A percentile compares a stretch with the other conserved stretches of the same genome.
Conservation (phyloP, 2,113 vertebrate genomes). For the Lipotes vexillifer region DNA sequence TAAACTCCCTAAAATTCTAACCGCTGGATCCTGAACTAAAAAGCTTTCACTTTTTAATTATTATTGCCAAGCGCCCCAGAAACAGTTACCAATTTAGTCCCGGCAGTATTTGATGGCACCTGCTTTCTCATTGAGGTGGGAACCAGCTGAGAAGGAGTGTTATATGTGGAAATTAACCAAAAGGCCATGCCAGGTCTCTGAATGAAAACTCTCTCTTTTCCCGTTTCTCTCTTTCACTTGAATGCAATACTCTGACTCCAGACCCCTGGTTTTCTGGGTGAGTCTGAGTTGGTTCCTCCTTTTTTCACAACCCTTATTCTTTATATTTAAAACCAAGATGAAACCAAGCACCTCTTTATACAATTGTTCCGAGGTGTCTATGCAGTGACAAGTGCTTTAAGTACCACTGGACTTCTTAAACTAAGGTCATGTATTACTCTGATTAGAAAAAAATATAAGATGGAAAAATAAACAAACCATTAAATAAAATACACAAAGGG, state of each 20-base stretch:
- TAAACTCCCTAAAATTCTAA: neutral
- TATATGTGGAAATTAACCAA: neutral
- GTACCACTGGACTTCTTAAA: neutral
- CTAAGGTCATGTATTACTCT: neutral
- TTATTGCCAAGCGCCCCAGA: neutral
- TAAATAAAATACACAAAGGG: neutral
- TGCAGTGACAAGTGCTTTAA: neutral
- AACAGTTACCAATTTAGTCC: neutral
- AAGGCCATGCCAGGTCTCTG: neutral
- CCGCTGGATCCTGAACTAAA: neutral
- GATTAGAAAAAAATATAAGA: neutral
- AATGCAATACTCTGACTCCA: neutral
- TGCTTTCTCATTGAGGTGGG: neutral
- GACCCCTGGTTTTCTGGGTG: neutral
- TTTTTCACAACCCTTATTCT: neutral
- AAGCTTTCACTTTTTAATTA: neutral
- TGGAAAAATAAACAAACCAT: neutral
- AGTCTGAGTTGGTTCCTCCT: neutral
- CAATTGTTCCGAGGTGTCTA: neutral
- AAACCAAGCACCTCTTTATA: neutral
- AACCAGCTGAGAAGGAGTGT: neutral
- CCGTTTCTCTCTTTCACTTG: neutral
- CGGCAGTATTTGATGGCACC: neutral
- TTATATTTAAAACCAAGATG: neutral
- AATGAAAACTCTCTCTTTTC: neutral